A percentile compares a stretch with the other conserved stretches of the same genome.
Conservation (phyloP, 2,888 invertebrate species). For the Sinelater perroti region DNA sequence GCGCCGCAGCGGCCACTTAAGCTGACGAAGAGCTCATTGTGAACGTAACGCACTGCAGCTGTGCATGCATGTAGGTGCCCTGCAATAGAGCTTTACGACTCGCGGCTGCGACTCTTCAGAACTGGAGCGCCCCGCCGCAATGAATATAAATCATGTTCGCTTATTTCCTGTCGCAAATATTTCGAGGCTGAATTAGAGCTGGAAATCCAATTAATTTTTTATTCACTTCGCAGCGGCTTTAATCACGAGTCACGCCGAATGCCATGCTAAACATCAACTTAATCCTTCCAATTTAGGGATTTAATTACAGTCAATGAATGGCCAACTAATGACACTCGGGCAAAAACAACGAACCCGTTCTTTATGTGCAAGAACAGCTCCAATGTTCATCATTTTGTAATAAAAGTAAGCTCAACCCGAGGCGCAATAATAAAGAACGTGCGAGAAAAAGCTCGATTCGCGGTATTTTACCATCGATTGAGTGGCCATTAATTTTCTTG, state of each 20-base stretch:
- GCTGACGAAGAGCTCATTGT: conserved; percentile 11
- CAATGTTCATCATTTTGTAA: not conserved
- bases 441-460: no score
- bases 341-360: not conserved
- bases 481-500: no score
- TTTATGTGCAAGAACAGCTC: not conserved
- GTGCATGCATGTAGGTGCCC: not conserved
- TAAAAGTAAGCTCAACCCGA: no score
- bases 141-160: conserved; percentile 10
- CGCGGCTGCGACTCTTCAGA: not conserved
- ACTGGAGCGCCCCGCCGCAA: not conserved
- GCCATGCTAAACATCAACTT: not conserved
- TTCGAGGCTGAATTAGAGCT: conserved; percentile 9
- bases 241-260: not conserved
- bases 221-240: not conserved
- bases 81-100: not conserved
- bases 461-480: no score
- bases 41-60: conserved; percentile 9
- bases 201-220: conserved; percentile 8
- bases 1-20: no score
- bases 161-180: conserved; percentile 3
- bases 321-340: not conserved
- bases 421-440: no score
- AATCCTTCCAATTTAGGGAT: no score
- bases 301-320: no score